Conservation (phyloP, 1,140 invertebrate genomes). For the Brachionus manjavacas region DNA sequence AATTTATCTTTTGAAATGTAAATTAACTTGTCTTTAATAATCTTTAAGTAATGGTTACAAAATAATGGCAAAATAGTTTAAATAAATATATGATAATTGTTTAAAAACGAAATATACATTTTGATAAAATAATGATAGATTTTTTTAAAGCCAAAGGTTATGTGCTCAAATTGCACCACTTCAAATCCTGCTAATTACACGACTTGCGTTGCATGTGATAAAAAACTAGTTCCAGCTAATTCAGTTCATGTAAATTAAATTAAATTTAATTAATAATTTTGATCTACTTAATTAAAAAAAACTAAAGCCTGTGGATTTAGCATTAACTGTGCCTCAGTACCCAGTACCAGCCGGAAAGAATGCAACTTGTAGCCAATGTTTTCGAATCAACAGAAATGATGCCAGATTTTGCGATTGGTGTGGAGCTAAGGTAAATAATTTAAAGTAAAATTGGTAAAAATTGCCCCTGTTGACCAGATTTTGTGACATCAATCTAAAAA, state of each 20-base stretch:
- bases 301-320: constrained; percentile 24
- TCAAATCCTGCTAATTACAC: constrained; percentile 49
- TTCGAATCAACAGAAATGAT: constrained; percentile 50
- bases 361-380: constrained; percentile 50
- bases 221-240: constrained; percentile 44
- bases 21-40: too few species aligned
- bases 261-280: neutral
- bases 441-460: neutral
- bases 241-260: neutral
- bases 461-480: neutral
- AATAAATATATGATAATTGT: too few species aligned
- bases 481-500: too few species aligned
- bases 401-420: constrained; percentile 55
- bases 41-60: too few species aligned
- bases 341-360: constrained; percentile 44
- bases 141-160: constrained; percentile 45
- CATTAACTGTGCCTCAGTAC: neutral
- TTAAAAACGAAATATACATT: too few species aligned
- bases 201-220: constrained; percentile 50
- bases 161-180: constrained; percentile 50
- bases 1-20: too few species aligned
- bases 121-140: too few species aligned
- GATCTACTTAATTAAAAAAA: neutral
- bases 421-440: constrained; percentile 49
- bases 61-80: too few species aligned